Evolutionary conservation across 2,888 invertebrate genomes (phyloP).

Genomic region (Sturmia bella): DNA sequence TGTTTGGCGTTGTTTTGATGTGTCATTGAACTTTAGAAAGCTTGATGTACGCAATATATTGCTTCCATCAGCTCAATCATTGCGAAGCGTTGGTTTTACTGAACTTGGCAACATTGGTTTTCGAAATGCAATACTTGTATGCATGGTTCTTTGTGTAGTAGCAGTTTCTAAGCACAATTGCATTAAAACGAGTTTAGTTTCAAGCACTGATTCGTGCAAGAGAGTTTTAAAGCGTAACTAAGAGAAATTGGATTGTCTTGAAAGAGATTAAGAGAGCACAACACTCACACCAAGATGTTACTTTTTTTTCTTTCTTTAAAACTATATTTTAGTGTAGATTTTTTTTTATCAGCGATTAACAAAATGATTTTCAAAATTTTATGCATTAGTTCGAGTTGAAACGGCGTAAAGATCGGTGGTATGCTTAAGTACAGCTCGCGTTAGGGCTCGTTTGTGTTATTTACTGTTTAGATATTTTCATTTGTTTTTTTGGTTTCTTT

Average conservation of each 20-base stretch:
- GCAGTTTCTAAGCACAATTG: conserved; percentile 69
- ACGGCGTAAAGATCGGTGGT: conserved; percentile 78
- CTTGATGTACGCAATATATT: no score
- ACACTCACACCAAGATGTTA: conserved; percentile 19
- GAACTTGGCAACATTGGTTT: no score
- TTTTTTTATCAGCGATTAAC: conserved; percentile 41
- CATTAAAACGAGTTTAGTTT: conserved; percentile 72
- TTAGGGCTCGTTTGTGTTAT: conserved; percentile 47
- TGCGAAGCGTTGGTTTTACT: no score
- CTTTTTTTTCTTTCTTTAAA: conserved; percentile 41
- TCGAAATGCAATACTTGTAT: conserved; percentile 22
- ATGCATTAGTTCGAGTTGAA: conserved; percentile 77
- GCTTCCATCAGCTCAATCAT: no score
- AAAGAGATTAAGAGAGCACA: conserved; percentile 24
- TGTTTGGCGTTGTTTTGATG: no score
- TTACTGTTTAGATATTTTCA: conserved; percentile 58
- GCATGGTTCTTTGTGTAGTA: not conserved
- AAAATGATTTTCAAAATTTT: conserved; percentile 53
- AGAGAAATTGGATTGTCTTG: conserved; percentile 26
- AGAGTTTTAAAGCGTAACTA: conserved; percentile 18
- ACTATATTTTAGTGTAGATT: conserved; percentile 54
- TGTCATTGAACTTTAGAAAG: no score
- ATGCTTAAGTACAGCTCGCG: conserved; percentile 50
- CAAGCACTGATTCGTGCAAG: conserved; percentile 50
- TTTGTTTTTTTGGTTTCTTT: conserved; percentile 24